Evolutionary conservation across 2,888 invertebrate genomes (phyloP).

Genomic region (Tortrix viridana): DNA sequence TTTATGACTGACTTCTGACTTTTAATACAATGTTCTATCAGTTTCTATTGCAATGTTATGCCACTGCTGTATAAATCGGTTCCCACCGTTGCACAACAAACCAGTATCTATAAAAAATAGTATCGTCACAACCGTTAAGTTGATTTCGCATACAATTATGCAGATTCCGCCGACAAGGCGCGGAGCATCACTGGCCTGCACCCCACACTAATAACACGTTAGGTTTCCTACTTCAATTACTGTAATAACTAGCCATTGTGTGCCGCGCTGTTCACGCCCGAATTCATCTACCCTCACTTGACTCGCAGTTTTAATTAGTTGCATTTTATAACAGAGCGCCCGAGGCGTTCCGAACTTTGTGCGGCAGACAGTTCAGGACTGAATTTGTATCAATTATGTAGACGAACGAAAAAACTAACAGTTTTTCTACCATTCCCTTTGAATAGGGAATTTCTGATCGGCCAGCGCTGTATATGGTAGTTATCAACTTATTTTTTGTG

Average conservation of each 20-base stretch:
- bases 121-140: conserved; percentile 30
- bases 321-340: conserved; percentile 40
- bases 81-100: conserved; percentile 13
- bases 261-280: conserved; percentile 49
- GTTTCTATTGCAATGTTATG: not conserved
- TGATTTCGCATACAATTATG: conserved; percentile 46
- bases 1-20: not conserved
- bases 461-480: not conserved
- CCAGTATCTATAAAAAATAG: conserved; percentile 19
- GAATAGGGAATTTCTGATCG: not conserved
- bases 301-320: conserved; percentile 41
- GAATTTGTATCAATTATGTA: conserved; percentile 19
- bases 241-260: conserved; percentile 65
- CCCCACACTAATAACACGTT: conserved; percentile 45
- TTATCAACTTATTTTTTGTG: too few species aligned
- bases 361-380: not conserved
- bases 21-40: not conserved
- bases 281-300: conserved; percentile 45
- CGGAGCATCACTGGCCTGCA: conserved; percentile 37
- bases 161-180: conserved; percentile 45
- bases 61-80: not conserved
- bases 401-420: too few species aligned
- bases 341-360: conserved; percentile 22
- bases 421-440: not conserved
- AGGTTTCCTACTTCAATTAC: conserved; percentile 64